Percentiles rank a stretch among this genome's conserved stretches.
These are phyloP conservation scores for Neria commutata DNA, from an alignment of 2,888 invertebrate genomes.

Conservation along the genomic window DNA sequence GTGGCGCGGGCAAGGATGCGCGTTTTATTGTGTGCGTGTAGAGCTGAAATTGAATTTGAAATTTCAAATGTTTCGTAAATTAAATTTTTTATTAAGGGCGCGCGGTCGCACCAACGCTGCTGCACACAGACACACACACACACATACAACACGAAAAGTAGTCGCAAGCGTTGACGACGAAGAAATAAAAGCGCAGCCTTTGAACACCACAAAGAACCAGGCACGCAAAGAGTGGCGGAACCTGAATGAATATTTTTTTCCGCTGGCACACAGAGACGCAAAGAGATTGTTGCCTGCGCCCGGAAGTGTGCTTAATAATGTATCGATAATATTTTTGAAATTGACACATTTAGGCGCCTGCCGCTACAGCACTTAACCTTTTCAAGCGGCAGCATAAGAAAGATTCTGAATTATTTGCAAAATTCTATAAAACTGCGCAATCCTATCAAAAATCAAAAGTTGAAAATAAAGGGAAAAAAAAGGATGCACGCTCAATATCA, in stretches of 20 bases:
- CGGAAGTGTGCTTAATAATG: constrained; percentile 12
- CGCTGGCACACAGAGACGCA: background rate
- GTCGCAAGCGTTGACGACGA: too few species aligned
- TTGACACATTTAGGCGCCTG: constrained; percentile 1
- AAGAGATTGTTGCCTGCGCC: background rate
- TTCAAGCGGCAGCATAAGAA: background rate
- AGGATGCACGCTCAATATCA: too few species aligned
- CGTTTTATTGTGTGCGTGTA: constrained; percentile 20
- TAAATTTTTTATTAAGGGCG: constrained; percentile 49
- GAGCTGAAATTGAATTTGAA: constrained; percentile 51
- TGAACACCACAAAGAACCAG: background rate
- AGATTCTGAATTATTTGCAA: constrained; percentile 1
- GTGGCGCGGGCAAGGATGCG: background rate
- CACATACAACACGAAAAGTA: background rate
- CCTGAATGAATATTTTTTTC: background rate
- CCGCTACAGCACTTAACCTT: background rate
- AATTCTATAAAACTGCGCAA: background rate
- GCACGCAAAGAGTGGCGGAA: background rate
- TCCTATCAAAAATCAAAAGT: background rate
- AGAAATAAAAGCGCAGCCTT: background rate
- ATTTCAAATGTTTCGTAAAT: constrained; percentile 50
- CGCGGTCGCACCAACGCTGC: too few species aligned
- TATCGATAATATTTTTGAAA: constrained; percentile 8
- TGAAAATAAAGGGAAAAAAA: background rate
- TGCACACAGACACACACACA: background rate